These are phyloP conservation scores for Choloepus didactylus DNA, from an alignment of 2,797 vertebrate genomes.

Conservation along the genomic window DNA sequence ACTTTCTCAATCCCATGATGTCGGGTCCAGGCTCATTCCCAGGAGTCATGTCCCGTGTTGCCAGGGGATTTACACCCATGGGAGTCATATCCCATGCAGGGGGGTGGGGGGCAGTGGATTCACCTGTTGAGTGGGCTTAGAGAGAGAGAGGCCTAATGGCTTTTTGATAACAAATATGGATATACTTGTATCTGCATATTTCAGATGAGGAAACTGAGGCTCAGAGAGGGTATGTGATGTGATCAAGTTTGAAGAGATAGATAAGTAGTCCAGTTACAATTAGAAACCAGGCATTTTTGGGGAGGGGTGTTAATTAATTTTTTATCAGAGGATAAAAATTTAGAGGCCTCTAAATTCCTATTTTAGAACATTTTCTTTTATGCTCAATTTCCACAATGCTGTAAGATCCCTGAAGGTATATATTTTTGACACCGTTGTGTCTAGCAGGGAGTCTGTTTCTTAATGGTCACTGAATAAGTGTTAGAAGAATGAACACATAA, in stretches of 20 bases:
- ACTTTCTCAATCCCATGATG: too few relatives aligned
- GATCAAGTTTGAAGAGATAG: background rate
- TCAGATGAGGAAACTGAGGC: background rate
- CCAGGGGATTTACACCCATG: too few relatives aligned
- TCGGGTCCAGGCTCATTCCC: too few relatives aligned
- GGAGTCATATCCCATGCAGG: too few relatives aligned
- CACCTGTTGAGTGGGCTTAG: too few relatives aligned
- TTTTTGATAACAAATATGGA: background rate
- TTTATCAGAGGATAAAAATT: too few relatives aligned
- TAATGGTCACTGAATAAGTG: background rate
- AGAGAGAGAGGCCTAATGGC: too few relatives aligned
- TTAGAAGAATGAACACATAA: conserved; percentile 11
- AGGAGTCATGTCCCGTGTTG: too few relatives aligned
- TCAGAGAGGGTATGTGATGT: background rate
- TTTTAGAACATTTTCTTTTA: background rate
- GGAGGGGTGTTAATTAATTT: too few relatives aligned
- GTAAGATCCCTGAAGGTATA: background rate
- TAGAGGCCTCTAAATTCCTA: background rate
- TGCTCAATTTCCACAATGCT: background rate
- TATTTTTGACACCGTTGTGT: background rate
- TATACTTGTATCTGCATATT: background rate
- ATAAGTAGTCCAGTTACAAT: background rate
- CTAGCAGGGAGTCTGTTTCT: background rate
- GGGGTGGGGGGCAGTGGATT: too few relatives aligned
- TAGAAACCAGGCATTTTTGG: background rate